phyloP scores from a whole-genome alignment of 2,113 vertebrate species.

The Hydrochoerus hydrochaeris region DNA sequence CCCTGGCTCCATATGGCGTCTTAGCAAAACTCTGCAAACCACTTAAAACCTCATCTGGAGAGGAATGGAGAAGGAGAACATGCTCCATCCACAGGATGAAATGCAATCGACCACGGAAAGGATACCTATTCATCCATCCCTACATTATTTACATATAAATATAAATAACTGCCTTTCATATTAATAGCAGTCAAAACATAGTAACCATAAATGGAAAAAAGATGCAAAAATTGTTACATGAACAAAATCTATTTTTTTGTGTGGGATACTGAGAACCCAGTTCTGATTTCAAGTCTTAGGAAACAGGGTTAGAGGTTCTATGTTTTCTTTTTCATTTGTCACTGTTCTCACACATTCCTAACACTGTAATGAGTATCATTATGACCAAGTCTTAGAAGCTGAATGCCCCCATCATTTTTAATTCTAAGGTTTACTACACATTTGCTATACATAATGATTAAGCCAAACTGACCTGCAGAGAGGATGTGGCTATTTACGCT shows the following conservation, averaged over 20 bases:
- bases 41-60: not conserved
- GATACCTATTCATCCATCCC: not conserved
- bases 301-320: not conserved
- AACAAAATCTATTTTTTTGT: not conserved
- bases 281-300: not conserved
- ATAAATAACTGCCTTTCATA: not conserved
- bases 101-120: not conserved
- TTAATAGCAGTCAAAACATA: not conserved
- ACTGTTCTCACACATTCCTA: not conserved
- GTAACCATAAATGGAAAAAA: not conserved
- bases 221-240: not conserved
- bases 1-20: not conserved
- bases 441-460: not conserved
- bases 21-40: not conserved
- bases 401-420: not conserved
- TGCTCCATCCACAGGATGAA: not conserved
- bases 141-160: not conserved
- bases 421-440: not conserved
- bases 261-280: not conserved
- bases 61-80: not conserved
- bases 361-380: not conserved
- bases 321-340: not conserved
- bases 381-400: not conserved
- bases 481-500: not conserved
- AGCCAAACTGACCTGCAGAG: not conserved